Evolutionary conservation across 2,797 vertebrate genomes (phyloP), one percentile per base, ranked within the genome.

Genomic region (Epinephelus coioides): DNA sequence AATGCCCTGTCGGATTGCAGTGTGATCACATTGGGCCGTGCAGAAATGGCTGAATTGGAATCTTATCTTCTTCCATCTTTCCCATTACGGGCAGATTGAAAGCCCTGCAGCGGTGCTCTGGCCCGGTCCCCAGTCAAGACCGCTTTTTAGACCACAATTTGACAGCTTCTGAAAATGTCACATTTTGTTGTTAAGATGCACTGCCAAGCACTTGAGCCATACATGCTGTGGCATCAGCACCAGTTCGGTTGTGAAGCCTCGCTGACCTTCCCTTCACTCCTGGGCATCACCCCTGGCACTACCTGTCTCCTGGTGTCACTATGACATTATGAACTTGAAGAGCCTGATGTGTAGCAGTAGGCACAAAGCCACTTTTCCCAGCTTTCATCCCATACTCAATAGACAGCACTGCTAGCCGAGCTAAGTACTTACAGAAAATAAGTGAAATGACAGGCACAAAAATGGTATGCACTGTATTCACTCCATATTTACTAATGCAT

Each of bases 21-120:
- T 91, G 86, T 93, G 93, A 93, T 94, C 93, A 91, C 93, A 90
- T 92, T 92, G 91, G 90, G 91, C 89, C 70, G 83, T 81, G 89
- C 92, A 91, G 91, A 94, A 93, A 93, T 89, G 84, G 93, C 90
- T 90, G 90, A 93, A 92, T 93, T 93, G 94, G 91, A 92, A 94
- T 94, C 93, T 95, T 94, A 94, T 95, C 94, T 91, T 91, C 88
- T 92, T 94, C 94, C 92, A 93, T 94, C 94, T 94, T 94, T 94
- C 93, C 93, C 89, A 93, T 95, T 93, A 92, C 79, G 84, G 91
- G 87, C 88, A 93, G 93, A 94, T 92, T 93, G 93, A 94, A 93
- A 93, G 91, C 92, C 93, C 94, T 89, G 91, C 90, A 89, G 94
- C 94, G 71, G 79, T 89, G 85, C 88, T 90, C 89, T 86, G 82